These are phyloP conservation scores for Ictalurus furcatus DNA, from an alignment of 2,113 vertebrate species.

Conservation along the genomic window DNA sequence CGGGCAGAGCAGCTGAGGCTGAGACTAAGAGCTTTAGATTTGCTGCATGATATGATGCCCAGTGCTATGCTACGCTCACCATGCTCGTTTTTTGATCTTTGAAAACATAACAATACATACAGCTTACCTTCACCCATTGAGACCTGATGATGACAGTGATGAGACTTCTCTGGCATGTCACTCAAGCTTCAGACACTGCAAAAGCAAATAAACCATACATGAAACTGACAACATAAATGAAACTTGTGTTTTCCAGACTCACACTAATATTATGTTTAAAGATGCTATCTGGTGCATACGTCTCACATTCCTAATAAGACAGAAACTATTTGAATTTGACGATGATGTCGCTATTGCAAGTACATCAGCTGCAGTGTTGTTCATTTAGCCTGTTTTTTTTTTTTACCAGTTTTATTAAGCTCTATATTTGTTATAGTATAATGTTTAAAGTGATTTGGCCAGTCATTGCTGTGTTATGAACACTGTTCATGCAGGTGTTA, in stretches of 20 bases:
- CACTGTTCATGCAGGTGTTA: neutral
- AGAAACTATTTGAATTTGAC: neutral
- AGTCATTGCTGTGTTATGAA: neutral
- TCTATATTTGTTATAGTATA: neutral
- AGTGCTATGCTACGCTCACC: neutral
- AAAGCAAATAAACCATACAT: conserved; percentile 52
- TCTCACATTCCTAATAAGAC: neutral
- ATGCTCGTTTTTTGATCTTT: too few species aligned
- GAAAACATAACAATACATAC: neutral
- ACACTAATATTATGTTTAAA: neutral
- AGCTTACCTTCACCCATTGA: conserved; percentile 80
- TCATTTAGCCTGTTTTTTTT: neutral
- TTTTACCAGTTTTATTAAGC: neutral
- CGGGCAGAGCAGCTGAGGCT: neutral
- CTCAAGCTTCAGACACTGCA: conserved; percentile 66
- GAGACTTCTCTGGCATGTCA: conserved; percentile 77
- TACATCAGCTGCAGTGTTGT: neutral
- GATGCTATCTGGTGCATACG: neutral
- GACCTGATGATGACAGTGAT: conserved; percentile 66
- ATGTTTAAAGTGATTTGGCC: neutral
- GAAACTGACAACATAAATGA: neutral
- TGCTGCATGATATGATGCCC: neutral
- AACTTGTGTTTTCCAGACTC: neutral
- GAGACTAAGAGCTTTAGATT: neutral
- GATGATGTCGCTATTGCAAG: neutral